These are phyloP conservation scores for Ceriagrion tenellum DNA, from an alignment of 2,888 invertebrate species.

Conservation along the genomic window DNA sequence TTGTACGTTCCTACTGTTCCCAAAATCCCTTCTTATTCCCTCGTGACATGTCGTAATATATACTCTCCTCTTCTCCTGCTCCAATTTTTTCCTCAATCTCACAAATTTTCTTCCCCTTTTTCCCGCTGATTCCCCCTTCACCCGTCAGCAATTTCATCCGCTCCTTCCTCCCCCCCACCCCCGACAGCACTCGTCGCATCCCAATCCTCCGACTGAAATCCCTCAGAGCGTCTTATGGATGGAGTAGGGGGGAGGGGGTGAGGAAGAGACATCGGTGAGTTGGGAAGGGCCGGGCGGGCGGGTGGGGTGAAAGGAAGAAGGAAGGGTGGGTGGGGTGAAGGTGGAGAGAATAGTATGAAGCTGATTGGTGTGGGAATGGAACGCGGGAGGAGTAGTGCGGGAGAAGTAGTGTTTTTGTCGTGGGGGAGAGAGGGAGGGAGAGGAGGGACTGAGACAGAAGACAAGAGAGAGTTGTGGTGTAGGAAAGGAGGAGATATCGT, in stretches of 20 bases:
- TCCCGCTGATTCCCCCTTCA: too few relatives aligned
- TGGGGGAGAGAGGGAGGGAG: neutral
- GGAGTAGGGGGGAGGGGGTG: neutral
- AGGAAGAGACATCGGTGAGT: neutral
- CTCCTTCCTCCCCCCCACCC: neutral
- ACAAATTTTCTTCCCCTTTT: too few relatives aligned
- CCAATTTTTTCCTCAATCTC: too few relatives aligned
- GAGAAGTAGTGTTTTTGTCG: neutral
- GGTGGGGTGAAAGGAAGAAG: too few relatives aligned
- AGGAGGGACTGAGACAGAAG: neutral
- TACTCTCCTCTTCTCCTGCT: too few relatives aligned
- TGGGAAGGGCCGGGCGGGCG: neutral
- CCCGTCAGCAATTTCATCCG: neutral
- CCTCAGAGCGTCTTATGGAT: slow-evolving; percentile 35
- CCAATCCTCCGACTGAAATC: neutral
- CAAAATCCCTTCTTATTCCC: too few relatives aligned
- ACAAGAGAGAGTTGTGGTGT: neutral
- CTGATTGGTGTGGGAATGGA: neutral
- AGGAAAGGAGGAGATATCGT: neutral
- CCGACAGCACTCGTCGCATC: neutral
- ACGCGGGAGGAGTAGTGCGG: neutral
- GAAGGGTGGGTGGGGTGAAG: neutral
- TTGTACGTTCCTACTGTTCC: too few relatives aligned
- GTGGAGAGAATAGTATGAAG: neutral
- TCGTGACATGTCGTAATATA: too few relatives aligned